phyloP scores from a whole-genome alignment of 2,888 invertebrate species.

The Dicyrtomina minuta region DNA sequence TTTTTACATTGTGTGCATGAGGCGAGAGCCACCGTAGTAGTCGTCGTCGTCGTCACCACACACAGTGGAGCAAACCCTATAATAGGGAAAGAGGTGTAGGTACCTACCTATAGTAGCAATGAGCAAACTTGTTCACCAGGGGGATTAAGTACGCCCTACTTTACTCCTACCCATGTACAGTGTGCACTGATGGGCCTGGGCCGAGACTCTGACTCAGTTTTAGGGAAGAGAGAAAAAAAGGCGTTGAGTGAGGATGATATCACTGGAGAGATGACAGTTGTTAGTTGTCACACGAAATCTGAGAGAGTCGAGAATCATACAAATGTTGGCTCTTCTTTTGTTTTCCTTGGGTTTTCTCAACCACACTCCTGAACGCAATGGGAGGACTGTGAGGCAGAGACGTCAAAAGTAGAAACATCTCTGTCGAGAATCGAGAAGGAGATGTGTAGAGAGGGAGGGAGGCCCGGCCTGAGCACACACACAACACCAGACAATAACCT shows the following conservation, averaged over 20 bases:
- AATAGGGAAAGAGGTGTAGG: no score
- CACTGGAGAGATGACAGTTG: constrained; percentile 21
- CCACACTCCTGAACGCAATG: background rate
- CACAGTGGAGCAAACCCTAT: background rate
- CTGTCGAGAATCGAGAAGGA: background rate
- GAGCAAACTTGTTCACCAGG: constrained; percentile 6
- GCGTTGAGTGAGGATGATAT: constrained; percentile 8
- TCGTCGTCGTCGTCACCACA: background rate
- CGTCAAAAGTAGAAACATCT: background rate
- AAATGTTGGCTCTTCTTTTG: constrained; percentile 25
- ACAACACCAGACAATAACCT: constrained; percentile 12
- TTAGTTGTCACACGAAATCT: constrained; percentile 31
- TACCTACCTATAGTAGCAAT: background rate
- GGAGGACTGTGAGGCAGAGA: background rate
- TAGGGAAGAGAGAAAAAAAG: background rate
- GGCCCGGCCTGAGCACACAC: no score
- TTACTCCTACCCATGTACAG: constrained; percentile 17
- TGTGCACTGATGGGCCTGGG: no score
- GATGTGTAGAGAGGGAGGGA: background rate
- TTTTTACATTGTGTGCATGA: background rate
- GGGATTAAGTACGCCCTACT: constrained; percentile 22
- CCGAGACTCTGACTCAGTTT: background rate
- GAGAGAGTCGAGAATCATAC: constrained; percentile 13
- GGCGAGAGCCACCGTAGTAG: background rate
- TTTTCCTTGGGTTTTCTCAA: constrained; percentile 26